phyloP scores from a whole-genome alignment of 2,113 vertebrate genomes.

The Typhlomys cinereus region DNA sequence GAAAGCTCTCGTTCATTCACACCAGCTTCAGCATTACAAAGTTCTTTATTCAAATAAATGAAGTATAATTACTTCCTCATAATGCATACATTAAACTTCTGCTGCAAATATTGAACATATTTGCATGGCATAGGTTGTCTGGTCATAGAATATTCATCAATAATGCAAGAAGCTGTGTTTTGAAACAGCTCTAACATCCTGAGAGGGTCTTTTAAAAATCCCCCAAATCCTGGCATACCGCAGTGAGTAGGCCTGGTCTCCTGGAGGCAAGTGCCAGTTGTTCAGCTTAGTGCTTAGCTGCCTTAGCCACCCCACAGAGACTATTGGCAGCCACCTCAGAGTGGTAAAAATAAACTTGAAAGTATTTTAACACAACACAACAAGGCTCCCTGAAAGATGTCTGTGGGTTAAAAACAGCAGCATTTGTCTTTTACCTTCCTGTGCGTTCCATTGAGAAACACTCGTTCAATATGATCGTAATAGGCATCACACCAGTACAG shows the following conservation, averaged over 20 bases:
- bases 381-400: slow-evolving; percentile 60
- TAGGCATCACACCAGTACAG: slow-evolving; percentile 99
- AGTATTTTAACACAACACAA: slow-evolving; percentile 70
- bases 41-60: slow-evolving; percentile 25
- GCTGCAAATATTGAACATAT: slow-evolving; percentile 22
- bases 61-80: slow-evolving; percentile 21
- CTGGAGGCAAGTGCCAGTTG: not conserved
- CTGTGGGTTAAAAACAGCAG: slow-evolving; percentile 69
- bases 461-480: slow-evolving; percentile 98
- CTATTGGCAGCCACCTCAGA: slow-evolving; percentile 64
- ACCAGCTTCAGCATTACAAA: not conserved
- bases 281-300: not conserved
- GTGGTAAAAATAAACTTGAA: slow-evolving; percentile 66
- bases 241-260: slow-evolving; percentile 42
- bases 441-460: slow-evolving; percentile 95
- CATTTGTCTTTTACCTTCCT: slow-evolving; percentile 90
- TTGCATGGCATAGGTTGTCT: not conserved
- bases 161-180: slow-evolving; percentile 37
- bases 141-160: slow-evolving; percentile 49
- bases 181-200: slow-evolving; percentile 37
- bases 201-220: slow-evolving; percentile 56
- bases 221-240: slow-evolving; percentile 66
- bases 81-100: slow-evolving; percentile 23
- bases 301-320: slow-evolving; percentile 62
- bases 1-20: not conserved